These are phyloP conservation scores for Plecotus auritus DNA, from an alignment of 2,113 vertebrate genomes.

Conservation along the genomic window DNA sequence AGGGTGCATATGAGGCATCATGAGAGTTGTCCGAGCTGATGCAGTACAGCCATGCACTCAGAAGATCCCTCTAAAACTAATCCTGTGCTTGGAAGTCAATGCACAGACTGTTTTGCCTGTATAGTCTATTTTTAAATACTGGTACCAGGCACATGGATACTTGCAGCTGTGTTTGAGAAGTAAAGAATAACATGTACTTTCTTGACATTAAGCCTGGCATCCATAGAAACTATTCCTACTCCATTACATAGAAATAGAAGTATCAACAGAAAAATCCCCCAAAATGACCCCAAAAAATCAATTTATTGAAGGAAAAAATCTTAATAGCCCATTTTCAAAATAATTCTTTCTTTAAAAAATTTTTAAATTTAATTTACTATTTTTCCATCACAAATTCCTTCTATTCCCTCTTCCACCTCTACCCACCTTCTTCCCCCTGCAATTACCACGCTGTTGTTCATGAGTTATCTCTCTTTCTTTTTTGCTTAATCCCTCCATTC, in stretches of 20 bases:
- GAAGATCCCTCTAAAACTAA: background rate
- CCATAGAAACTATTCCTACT: background rate
- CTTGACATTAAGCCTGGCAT: background rate
- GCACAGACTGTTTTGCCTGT: background rate
- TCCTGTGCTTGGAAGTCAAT: background rate
- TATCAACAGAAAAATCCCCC: background rate
- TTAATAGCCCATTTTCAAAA: background rate
- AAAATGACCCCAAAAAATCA: background rate
- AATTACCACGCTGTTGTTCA: background rate
- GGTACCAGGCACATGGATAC: background rate
- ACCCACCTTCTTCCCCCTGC: background rate
- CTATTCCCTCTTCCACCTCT: background rate
- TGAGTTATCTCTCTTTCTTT: background rate
- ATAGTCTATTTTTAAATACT: conserved; percentile 38
- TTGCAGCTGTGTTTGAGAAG: conserved; percentile 12
- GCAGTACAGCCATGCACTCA: background rate
- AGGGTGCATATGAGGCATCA: background rate
- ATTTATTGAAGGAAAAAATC: background rate
- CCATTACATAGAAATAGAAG: background rate
- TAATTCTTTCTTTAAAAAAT: background rate
- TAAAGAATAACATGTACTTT: background rate
- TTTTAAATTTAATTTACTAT: background rate
- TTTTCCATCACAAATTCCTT: background rate
- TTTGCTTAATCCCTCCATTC: background rate
- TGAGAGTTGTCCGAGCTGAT: background rate